A percentile compares a stretch with the other conserved stretches of the same genome.
These are phyloP conservation scores for Platerodrilus igneus DNA, from an alignment of 2,888 invertebrate genomes.

Conservation along the genomic window DNA sequence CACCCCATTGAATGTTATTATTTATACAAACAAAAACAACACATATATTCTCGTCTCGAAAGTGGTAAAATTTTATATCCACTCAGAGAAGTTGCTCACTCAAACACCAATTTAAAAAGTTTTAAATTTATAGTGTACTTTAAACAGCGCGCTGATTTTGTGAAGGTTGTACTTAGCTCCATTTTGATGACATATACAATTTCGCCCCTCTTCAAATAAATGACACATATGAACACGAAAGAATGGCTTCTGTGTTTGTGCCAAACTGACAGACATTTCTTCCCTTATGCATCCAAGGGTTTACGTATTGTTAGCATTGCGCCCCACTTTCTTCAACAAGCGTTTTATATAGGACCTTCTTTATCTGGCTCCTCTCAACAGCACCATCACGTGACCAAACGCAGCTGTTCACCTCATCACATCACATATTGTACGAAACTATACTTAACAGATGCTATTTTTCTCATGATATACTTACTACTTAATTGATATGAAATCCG, in stretches of 20 bases:
- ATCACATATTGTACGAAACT: slow-evolving; percentile 28
- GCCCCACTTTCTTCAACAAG: slow-evolving; percentile 14
- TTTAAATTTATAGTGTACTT: too few species aligned
- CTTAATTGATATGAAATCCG: too few species aligned
- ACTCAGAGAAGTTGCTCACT: too few species aligned
- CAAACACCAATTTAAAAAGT: too few species aligned
- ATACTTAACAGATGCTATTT: slow-evolving; percentile 21
- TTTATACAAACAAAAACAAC: too few species aligned
- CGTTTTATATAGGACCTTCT: slow-evolving; percentile 12
- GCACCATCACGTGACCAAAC: slow-evolving; percentile 29
- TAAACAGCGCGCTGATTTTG: too few species aligned
- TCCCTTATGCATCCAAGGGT: slow-evolving; percentile 20
- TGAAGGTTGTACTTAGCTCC: slow-evolving; percentile 34
- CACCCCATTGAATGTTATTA: too few species aligned
- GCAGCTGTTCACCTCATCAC: slow-evolving; percentile 33
- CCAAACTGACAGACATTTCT: slow-evolving; percentile 32
- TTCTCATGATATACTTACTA: slow-evolving; percentile 14
- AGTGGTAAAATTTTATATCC: too few species aligned
- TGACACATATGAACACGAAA: slow-evolving; percentile 26
- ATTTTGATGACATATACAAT: slow-evolving; percentile 31
- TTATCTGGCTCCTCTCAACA: slow-evolving; percentile 24
- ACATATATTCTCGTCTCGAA: too few species aligned
- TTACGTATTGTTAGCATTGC: slow-evolving; percentile 18
- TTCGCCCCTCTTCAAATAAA: slow-evolving; percentile 26
- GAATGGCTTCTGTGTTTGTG: slow-evolving; percentile 35